Conservation (phyloP, 2,797 vertebrate genomes). For the Artibeus lituratus region DNA sequence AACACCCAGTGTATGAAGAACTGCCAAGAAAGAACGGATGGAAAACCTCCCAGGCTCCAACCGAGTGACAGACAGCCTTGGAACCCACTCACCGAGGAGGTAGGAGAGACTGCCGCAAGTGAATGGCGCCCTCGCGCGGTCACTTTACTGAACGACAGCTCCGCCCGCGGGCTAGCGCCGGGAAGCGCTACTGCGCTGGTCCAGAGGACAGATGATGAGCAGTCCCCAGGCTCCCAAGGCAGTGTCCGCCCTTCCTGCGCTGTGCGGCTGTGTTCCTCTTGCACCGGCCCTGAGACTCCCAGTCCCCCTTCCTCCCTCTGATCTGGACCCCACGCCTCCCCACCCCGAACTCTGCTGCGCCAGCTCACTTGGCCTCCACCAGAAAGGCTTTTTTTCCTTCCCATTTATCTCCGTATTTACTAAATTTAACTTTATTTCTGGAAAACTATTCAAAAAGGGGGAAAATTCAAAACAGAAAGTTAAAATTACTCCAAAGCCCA, state of each 20-base stretch:
- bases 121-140: not conserved
- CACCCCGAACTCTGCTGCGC: too few species aligned
- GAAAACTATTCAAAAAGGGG: not conserved
- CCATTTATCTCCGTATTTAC: not conserved
- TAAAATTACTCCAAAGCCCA: not conserved
- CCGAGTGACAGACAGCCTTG: too few species aligned
- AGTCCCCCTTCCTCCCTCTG: too few species aligned
- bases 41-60: not conserved
- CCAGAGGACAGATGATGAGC: fast-evolving
- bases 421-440: not conserved
- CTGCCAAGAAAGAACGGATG: not conserved
- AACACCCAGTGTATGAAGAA: not conserved
- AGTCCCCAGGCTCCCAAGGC: fast-evolving
- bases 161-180: fast-evolving
- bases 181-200: not conserved
- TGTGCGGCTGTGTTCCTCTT: not conserved
- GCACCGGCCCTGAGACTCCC: not conserved
- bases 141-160: not conserved
- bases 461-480: not conserved
- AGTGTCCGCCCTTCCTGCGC: fast-evolving
- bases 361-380: not conserved
- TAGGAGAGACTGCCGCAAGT: not conserved
- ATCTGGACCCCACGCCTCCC: too few species aligned
- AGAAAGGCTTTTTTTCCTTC: not conserved
- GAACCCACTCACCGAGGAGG: fast-evolving